Conservation (phyloP, 2,888 invertebrate genomes). For the Falcaria lacertinaria region DNA sequence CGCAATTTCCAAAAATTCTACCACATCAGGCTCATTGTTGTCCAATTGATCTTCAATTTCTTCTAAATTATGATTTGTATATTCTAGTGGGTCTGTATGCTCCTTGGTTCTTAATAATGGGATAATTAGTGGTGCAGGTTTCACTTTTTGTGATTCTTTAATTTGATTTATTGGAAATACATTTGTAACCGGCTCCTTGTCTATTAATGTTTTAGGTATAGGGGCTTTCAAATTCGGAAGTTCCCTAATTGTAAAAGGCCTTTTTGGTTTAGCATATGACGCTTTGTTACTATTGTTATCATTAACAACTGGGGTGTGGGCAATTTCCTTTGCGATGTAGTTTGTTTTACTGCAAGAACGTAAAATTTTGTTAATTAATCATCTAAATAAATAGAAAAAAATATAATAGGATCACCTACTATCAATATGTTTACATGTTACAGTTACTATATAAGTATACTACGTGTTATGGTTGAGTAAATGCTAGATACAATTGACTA, state of each 20-base stretch:
- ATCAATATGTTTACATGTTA: too few species aligned
- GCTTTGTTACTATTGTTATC: slow-evolving; percentile 6
- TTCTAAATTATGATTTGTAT: neutral
- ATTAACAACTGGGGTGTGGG: slow-evolving; percentile 4
- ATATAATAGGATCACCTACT: too few species aligned
- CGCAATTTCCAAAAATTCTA: neutral
- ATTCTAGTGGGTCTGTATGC: neutral
- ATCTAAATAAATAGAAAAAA: too few species aligned
- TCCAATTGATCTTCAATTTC: neutral
- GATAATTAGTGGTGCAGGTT: neutral
- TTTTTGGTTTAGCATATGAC: slow-evolving; percentile 24
- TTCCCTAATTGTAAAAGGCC: slow-evolving; percentile 56
- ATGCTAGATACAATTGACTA: too few species aligned
- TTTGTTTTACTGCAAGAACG: slow-evolving; percentile 23
- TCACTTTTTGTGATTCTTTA: neutral
- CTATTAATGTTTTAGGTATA: slow-evolving; percentile 29
- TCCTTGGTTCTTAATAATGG: neutral
- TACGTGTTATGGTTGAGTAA: too few species aligned
- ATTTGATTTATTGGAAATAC: neutral
- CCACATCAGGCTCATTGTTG: neutral
- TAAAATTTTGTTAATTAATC: too few species aligned
- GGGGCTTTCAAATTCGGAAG: slow-evolving; percentile 37
- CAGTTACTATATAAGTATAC: too few species aligned
- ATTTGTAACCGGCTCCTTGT: neutral
- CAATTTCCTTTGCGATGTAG: neutral